Evolutionary conservation across 2,888 invertebrate genomes (phyloP), one percentile per base, ranked within the genome.

Genomic region (Orchesella flavescens): DNA sequence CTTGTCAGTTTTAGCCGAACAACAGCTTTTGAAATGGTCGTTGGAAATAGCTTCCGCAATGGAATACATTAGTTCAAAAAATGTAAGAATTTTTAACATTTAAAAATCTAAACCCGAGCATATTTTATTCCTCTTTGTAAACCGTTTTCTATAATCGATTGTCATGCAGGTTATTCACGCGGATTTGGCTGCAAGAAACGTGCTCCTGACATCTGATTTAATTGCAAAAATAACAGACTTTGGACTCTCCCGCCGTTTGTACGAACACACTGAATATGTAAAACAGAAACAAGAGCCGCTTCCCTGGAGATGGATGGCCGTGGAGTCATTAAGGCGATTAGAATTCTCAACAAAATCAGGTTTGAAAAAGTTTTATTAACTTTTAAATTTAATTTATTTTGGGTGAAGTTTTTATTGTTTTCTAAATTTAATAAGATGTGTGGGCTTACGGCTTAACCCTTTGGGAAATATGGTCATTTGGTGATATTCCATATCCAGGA

Each of bases 401-500:
- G n/a, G n/a, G n/a, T n/a, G n/a, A n/a, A n/a, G n/a, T n/a, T n/a
- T n/a, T 59, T 10, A 17, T 10, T n/a, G 17, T 15, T 59, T 59
- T 10, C 7, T 59, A 10, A 12, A 59, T 17, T 10, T 7, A 17
- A 9, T n/a, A 59, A 9, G 61, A 17, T 19, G 4, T 61, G 21
- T 19, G 13, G 13, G 61, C 19, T 61, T 44, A 17, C 7, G 55
- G 44, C 2, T 5, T 44, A 9, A 71, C 49, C 5, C 1, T 53
- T 13, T 71, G 49, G 44, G 44, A 71, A 23, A 71, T 55, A 13
- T 71, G 21, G 10, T 49, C 17, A 15, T 17, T 71, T 53, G 71
- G 71, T 4, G 84, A 85, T 59, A 59, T 84, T 5, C 85, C 85
- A 2, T 85, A 85, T 55, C 82, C 85, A 5, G 85, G 85, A 5